These are phyloP conservation scores for Rhaphigaster nebulosa DNA, from an alignment of 2,888 invertebrate genomes.

Conservation along the genomic window DNA sequence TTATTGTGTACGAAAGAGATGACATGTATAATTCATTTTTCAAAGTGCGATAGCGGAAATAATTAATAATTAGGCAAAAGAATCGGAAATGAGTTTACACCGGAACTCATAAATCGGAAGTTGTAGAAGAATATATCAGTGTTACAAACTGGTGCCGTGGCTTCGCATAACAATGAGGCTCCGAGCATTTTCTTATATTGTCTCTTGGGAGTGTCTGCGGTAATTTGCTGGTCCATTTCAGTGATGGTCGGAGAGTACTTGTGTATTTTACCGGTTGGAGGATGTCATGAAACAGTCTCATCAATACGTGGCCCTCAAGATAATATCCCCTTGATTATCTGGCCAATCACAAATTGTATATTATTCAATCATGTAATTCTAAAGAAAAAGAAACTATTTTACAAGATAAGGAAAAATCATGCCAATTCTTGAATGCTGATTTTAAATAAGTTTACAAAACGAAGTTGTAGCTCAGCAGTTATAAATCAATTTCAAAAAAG, in stretches of 20 bases:
- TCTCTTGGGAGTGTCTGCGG: slow-evolving; percentile 1
- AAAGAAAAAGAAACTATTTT: background rate
- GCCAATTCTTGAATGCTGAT: too few relatives aligned
- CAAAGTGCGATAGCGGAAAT: background rate
- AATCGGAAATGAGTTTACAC: background rate
- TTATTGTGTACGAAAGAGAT: background rate
- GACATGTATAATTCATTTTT: background rate
- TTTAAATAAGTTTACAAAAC: too few relatives aligned
- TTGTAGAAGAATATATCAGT: slow-evolving; percentile 7
- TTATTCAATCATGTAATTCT: background rate
- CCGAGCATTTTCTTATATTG: background rate
- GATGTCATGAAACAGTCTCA: background rate
- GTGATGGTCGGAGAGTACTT: slow-evolving; percentile 7
- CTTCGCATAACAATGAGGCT: slow-evolving; percentile 40
- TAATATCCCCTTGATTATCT: background rate
- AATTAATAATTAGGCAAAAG: background rate
- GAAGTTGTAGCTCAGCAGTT: too few relatives aligned
- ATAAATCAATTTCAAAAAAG: too few relatives aligned
- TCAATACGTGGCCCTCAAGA: background rate
- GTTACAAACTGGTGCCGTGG: slow-evolving; percentile 26
- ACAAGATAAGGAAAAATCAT: too few relatives aligned
- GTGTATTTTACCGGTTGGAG: background rate
- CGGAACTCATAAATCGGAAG: background rate
- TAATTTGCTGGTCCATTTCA: slow-evolving; percentile 26
- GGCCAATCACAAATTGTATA: background rate